Conservation (phyloP, 1,140 invertebrate species). For the Ericerus pela region DNA sequence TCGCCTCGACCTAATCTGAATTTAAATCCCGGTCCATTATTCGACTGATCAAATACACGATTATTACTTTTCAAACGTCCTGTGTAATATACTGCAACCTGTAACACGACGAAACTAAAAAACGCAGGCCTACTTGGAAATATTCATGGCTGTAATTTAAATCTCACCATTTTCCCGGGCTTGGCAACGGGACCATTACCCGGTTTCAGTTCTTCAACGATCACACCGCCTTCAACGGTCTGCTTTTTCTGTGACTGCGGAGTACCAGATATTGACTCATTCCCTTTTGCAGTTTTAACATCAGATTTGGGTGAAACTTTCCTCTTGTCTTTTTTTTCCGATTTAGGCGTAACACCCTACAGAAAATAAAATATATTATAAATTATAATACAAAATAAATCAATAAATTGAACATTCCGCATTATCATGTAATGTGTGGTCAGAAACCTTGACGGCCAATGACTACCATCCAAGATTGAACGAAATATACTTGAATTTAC, state of each 20-base stretch:
- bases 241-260: conserved; percentile 31
- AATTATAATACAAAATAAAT: neutral
- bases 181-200: conserved; percentile 64
- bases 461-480: too few relatives aligned
- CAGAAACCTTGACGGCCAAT: neutral
- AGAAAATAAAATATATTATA: conserved; percentile 7
- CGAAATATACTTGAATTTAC: too few relatives aligned
- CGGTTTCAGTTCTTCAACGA: conserved; percentile 56
- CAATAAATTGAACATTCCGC: neutral
- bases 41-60: conserved; percentile 60
- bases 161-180: conserved; percentile 49
- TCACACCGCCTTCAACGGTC: conserved; percentile 52
- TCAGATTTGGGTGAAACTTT: conserved; percentile 15
- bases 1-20: conserved; percentile 69
- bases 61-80: conserved; percentile 63
- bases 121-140: neutral
- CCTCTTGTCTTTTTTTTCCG: conserved; percentile 23
- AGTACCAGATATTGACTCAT: conserved; percentile 4
- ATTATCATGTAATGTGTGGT: neutral
- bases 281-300: conserved; percentile 1
- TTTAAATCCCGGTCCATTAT: conserved; percentile 61
- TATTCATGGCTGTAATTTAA: neutral
- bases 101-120: neutral
- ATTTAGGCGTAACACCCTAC: conserved; percentile 14
- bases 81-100: conserved; percentile 53